Evolutionary conservation across 2,797 vertebrate genomes (phyloP).

Genomic region (Gorsachius magnificus): DNA sequence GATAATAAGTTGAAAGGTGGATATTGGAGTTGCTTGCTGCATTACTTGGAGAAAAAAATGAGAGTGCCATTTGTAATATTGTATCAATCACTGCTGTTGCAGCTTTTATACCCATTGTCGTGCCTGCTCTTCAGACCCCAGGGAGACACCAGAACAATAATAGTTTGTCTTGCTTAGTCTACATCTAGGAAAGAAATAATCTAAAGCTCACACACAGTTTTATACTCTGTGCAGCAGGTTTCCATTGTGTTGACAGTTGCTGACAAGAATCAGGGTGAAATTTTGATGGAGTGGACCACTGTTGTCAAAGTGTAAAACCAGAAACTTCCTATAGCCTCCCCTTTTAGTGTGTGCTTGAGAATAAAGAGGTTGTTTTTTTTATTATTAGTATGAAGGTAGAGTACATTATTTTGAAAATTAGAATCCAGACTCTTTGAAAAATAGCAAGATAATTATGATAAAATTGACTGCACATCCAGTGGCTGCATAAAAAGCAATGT

Average conservation of each 20-base stretch:
- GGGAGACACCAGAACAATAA: background rate
- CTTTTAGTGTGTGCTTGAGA: background rate
- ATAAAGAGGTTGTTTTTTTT: background rate
- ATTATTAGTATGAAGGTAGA: background rate
- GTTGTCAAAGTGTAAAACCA: background rate
- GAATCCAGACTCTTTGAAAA: background rate
- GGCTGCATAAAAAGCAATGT: background rate
- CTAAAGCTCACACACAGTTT: background rate
- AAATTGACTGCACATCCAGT: background rate
- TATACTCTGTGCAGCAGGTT: background rate
- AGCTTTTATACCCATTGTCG: background rate
- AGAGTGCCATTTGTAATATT: background rate
- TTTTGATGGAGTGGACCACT: background rate
- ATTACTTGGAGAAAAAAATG: background rate
- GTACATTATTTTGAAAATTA: background rate
- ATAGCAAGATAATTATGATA: background rate
- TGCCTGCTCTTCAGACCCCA: background rate
- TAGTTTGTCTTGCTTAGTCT: background rate
- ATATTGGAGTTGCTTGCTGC: background rate
- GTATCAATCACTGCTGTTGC: background rate
- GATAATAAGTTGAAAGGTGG: background rate
- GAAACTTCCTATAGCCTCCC: background rate
- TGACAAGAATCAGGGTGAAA: background rate
- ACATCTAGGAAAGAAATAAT: background rate
- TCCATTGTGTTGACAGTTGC: background rate